Conservation (phyloP, 2,113 vertebrate species). For the Chrysemys picta region DNA sequence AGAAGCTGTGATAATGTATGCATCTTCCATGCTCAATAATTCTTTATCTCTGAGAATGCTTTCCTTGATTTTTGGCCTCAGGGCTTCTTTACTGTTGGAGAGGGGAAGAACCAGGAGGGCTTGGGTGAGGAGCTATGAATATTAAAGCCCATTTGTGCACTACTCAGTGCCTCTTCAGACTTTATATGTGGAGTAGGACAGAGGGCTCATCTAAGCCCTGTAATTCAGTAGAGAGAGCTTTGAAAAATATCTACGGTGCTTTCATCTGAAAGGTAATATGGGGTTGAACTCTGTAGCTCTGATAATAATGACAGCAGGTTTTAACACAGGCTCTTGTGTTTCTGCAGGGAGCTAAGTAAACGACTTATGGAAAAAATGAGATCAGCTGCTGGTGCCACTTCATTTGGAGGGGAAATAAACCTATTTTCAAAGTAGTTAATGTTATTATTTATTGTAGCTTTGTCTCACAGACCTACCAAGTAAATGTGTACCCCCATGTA, state of each 20-base stretch:
- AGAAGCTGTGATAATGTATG: background rate
- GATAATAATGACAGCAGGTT: background rate
- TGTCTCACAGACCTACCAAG: background rate
- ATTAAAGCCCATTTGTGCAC: background rate
- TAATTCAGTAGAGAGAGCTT: background rate
- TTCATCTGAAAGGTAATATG: background rate
- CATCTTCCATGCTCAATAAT: background rate
- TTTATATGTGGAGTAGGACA: background rate
- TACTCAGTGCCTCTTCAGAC: background rate
- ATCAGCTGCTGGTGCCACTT: background rate
- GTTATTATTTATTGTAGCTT: background rate
- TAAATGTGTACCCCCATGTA: background rate
- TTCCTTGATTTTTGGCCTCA: background rate
- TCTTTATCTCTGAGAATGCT: background rate
- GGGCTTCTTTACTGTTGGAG: background rate
- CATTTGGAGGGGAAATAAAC: background rate
- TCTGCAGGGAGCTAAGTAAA: background rate
- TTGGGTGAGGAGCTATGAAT: background rate
- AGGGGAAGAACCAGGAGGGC: background rate
- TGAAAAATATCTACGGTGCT: background rate
- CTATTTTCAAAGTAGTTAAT: background rate
- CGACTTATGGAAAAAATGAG: background rate
- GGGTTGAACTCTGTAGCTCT: rapidly evolving
- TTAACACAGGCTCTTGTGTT: rapidly evolving
- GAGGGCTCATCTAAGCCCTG: background rate